phyloP scores from a whole-genome alignment of 2,888 invertebrate species.

The Cactoblastis cactorum region DNA sequence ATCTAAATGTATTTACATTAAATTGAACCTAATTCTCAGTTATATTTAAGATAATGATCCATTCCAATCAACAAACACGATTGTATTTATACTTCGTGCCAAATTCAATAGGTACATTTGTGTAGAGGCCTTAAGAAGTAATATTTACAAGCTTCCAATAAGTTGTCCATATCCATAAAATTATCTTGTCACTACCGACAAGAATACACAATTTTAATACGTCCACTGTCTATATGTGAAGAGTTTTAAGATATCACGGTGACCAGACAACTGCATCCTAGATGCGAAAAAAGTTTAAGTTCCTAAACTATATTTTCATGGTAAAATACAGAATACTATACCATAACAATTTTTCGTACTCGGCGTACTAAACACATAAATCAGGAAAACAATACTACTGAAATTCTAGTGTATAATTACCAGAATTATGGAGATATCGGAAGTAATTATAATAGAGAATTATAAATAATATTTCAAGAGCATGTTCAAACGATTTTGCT shows the following conservation, averaged over 20 bases:
- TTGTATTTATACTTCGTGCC: slow-evolving; percentile 7
- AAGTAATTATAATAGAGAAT: too few relatives aligned
- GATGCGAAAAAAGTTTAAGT: too few relatives aligned
- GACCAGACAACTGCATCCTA: too few relatives aligned
- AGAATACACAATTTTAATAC: not conserved
- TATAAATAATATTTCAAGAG: too few relatives aligned
- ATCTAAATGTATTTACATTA: slow-evolving; percentile 58
- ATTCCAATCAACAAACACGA: slow-evolving; percentile 21
- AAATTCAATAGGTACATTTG: slow-evolving; percentile 13
- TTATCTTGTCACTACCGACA: slow-evolving; percentile 19
- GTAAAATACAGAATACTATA: too few relatives aligned
- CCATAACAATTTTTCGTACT: too few relatives aligned
- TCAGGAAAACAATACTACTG: not conserved
- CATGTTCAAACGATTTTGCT: too few relatives aligned
- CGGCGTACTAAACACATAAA: too few relatives aligned
- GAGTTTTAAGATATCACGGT: not conserved
- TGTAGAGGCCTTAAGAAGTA: slow-evolving; percentile 16
- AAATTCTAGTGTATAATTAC: not conserved
- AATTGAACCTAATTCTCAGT: slow-evolving; percentile 76
- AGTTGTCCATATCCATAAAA: slow-evolving; percentile 24
- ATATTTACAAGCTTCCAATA: slow-evolving; percentile 33
- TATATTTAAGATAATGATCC: slow-evolving; percentile 58
- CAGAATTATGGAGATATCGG: too few relatives aligned
- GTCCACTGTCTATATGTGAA: not conserved
- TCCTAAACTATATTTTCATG: too few relatives aligned